Base-by-base conservation (phyloP, 2,888 invertebrate species). In the Mamestra brassicae region DNA sequence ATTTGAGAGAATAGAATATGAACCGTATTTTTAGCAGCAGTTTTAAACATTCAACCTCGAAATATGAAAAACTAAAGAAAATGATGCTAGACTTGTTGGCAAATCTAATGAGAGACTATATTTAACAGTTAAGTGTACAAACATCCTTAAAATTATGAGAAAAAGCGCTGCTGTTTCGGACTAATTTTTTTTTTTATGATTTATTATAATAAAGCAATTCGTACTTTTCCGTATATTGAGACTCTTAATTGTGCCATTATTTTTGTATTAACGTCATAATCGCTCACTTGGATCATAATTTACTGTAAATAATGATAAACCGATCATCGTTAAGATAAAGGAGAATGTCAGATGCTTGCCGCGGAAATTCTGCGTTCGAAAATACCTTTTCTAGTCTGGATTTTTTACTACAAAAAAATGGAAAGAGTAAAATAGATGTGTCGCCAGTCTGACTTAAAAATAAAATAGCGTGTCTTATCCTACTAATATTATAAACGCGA, bases 281-380 rank as follows among this genome's bases (percentile, higher is more conserved):
- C 57, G 38, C 57, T 73, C 71, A 60, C 64, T 8, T 38, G 55
- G 45, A 45, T 47, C 72, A 80, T 87, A 75, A 82, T 67, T 76
- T 73, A 69, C 34, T 38, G 63, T 72, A 85, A 74, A 78, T 73
- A 83, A 88, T 87, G 79, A 78, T 50, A 52, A 74, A 66, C 78
- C 76, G 85, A 83, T 83, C 64, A 76, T 74, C 71, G 73, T 84
- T 73, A 81, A 81, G 87, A 85, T 86, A 87, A 85, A 63, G 42
- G 45, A 73, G 36, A 84, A 85, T 80, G 76, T 81, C 84, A 80
- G 71, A 76, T 64, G 55, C 76, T n/a, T 68, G 60, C 54, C 54
- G 60, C 66, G 17, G n/a, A 62, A 52, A 71, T 58, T 50, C 10
- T 47, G 34, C 2, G 47, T 42, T 6, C 42, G 11, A 17, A 74